phyloP scores from a whole-genome alignment of 2,888 invertebrate species.

The Drosophila meridiana region DNA sequence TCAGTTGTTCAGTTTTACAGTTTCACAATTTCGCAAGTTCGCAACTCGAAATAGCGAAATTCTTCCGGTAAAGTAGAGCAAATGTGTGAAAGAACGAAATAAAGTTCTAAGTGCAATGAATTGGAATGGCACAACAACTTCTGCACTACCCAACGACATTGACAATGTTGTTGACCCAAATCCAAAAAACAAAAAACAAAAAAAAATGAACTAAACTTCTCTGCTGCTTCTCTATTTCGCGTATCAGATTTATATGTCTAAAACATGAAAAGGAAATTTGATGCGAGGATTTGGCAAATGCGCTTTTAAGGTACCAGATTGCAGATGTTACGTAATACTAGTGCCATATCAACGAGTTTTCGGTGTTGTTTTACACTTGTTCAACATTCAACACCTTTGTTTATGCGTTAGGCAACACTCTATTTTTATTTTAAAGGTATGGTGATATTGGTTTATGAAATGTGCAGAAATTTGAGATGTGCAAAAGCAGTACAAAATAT shows the following conservation, averaged over 20 bases:
- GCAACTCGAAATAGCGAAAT: not conserved
- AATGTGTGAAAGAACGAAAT: conserved; percentile 26
- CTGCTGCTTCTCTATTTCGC: conserved; percentile 12
- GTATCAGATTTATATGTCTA: conserved; percentile 32
- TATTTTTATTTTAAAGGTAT: not conserved
- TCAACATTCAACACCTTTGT: not conserved
- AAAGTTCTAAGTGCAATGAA: conserved; percentile 30
- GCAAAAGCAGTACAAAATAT: too few relatives aligned
- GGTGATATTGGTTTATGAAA: not conserved
- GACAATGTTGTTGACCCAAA: conserved; percentile 4
- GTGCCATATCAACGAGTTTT: not conserved
- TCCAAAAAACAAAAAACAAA: not conserved
- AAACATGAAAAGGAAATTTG: conserved; percentile 22
- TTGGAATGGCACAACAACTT: conserved; percentile 32
- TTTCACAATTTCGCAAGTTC: conserved; percentile 11
- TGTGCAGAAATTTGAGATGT: too few relatives aligned
- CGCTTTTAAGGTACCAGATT: conserved; percentile 8
- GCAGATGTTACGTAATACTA: conserved; percentile 6
- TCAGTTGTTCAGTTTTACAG: conserved; percentile 22
- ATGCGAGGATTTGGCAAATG: conserved; percentile 19
- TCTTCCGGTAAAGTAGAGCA: conserved; percentile 28
- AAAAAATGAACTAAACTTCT: not conserved
- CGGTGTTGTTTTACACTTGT: conserved; percentile 3
- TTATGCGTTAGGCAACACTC: not conserved
- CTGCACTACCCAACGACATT: conserved; percentile 10